Evolutionary conservation across 2,113 vertebrate genomes (phyloP), one percentile per base, ranked within the genome.

Genomic region (Pomatostomus ruficeps): DNA sequence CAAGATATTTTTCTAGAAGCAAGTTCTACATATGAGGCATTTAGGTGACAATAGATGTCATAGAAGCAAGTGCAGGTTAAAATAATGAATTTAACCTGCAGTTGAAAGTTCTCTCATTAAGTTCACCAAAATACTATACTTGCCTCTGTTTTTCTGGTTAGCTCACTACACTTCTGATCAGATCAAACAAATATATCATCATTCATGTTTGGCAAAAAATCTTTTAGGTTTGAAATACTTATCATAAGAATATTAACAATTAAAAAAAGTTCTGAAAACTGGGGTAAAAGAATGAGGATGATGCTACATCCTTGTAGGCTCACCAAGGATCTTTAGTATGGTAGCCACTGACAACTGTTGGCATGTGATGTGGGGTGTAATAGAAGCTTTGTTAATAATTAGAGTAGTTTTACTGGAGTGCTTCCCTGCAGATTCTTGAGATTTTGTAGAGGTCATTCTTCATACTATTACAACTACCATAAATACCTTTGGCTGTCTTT

Each of bases 401-500:
- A 88, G 75, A 92, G 74, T 25, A 42, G 45, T 85, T 45, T 54
- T 70, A 86, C 81, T 76, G 40, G 31, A 94, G 63, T 62, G 45
- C 80, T 90, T 59, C 91, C 58, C 91, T 78, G 67, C n/a, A 96
- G 82, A 95, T 96, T 95, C 83, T 75, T 92, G 48, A 92, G 75
- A 96, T 92, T 85, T 86, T 77, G 42, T 70, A 73, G 82, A 76
- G 91, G 78, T 95, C 87, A 81, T 77, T 43, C 71, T 85, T 92
- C 73, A 73, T 75, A n/a, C 61, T 78, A 7, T 66, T 94, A 26
- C 51, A 91, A 62, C 81, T 94, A 70, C 89, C 93, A 94, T 83
- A 96, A 96, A 96, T 96, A 94, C 80, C 61, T 95, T 73, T 65
- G 58, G 45, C 72, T 89, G 85, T 57, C 83, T 81, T 92, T 63